Evolutionary conservation across 2,113 vertebrate species (phyloP).

Genomic region (Tiliqua scincoides): DNA sequence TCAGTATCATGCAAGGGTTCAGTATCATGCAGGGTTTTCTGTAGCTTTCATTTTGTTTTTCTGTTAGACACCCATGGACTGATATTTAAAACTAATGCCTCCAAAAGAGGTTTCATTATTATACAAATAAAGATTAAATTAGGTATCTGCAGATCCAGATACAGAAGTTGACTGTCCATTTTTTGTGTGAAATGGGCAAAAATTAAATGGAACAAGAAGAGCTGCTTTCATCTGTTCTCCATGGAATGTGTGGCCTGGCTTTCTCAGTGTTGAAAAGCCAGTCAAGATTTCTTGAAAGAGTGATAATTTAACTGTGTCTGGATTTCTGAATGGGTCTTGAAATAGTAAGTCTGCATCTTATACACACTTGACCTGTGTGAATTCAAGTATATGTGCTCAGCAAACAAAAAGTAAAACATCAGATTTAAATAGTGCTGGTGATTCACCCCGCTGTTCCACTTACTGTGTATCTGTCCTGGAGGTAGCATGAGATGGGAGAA

Average conservation of each 20-base stretch:
- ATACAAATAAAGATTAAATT: not conserved
- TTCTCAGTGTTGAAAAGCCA: not conserved
- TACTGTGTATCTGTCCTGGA: no score
- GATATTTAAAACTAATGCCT: constrained; percentile 6
- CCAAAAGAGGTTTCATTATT: not conserved
- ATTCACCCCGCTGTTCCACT: no score
- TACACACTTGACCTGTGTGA: no score
- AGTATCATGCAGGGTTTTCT: not conserved
- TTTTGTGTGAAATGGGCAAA: constrained; percentile 19
- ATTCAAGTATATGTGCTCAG: no score
- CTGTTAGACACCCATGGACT: not conserved
- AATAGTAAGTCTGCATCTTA: no score
- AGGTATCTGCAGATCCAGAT: constrained; percentile 1
- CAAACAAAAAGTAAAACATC: no score
- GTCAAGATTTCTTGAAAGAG: not conserved
- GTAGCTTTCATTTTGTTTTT: constrained; percentile 13
- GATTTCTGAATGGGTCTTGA: no score
- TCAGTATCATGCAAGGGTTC: not conserved
- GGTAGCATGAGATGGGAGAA: no score
- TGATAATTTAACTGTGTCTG: not conserved
- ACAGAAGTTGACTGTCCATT: not conserved
- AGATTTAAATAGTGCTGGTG: no score
- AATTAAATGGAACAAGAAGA: constrained; percentile 5
- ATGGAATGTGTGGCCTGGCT: not conserved
- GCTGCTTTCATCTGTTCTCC: not conserved